Percentiles rank a stretch among this genome's conserved stretches.
phyloP scores from a whole-genome alignment of 2,113 vertebrate species.

The Pristiophorus japonicus region DNA sequence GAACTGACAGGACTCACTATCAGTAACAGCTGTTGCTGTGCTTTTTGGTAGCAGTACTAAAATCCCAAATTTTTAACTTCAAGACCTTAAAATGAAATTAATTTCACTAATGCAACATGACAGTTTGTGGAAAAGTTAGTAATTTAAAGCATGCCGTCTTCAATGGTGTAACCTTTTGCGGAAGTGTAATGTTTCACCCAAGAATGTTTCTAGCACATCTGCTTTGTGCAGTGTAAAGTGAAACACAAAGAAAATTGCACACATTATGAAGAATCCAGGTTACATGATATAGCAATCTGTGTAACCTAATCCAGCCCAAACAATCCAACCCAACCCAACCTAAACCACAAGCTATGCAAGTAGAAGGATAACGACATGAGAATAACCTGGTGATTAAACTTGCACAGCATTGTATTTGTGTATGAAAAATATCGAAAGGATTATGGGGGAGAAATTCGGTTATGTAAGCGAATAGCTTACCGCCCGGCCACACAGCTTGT shows the following conservation, averaged over 20 bases:
- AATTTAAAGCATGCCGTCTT: neutral
- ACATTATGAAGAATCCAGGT: no score
- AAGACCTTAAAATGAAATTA: neutral
- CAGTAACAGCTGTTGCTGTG: neutral
- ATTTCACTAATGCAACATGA: neutral
- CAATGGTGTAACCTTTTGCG: neutral
- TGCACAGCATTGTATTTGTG: no score
- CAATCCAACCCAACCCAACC: neutral
- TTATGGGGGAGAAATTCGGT: no score
- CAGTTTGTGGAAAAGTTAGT: neutral
- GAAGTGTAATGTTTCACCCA: neutral
- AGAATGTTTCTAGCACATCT: neutral
- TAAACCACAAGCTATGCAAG: neutral
- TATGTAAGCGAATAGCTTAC: no score
- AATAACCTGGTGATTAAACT: neutral
- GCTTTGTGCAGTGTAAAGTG: neutral
- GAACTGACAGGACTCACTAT: neutral
- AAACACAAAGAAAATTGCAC: neutral
- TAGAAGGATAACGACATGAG: neutral
- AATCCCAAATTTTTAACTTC: neutral
- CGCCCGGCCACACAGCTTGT: no score
- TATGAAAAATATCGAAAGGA: no score
- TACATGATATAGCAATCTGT: no score
- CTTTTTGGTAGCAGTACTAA: neutral
- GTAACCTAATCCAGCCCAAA: neutral